These are phyloP conservation scores for Automeris io DNA, from an alignment of 2,888 invertebrate genomes.

Conservation along the genomic window DNA sequence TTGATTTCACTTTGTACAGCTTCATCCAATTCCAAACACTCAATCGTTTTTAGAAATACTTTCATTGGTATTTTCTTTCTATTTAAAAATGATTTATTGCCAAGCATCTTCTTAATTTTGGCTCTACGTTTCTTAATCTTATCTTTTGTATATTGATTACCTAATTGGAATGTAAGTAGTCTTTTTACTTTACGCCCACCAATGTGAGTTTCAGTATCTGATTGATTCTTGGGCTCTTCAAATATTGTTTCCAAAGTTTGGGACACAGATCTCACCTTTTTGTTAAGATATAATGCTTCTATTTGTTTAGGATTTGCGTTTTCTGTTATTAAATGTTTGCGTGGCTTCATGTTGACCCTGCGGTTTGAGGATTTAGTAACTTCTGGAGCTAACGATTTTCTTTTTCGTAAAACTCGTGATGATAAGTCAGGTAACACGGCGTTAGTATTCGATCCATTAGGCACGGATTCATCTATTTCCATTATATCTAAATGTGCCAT, in stretches of 20 bases:
- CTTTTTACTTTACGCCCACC: constrained; percentile 76
- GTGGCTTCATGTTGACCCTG: constrained; percentile 66
- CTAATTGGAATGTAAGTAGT: constrained; percentile 72
- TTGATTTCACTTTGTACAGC: constrained; percentile 43
- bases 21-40: constrained; percentile 68
- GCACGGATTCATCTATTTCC: constrained; percentile 44
- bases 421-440: constrained; percentile 30
- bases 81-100: constrained; percentile 67
- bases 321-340: constrained; percentile 54
- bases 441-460: constrained; percentile 22
- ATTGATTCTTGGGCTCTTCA: constrained; percentile 75
- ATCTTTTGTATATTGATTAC: constrained; percentile 67
- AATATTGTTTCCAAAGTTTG: constrained; percentile 79
- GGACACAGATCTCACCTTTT: constrained; percentile 67
- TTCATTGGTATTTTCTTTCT: constrained; percentile 75
- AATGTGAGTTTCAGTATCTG: constrained; percentile 57
- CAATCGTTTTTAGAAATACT: constrained; percentile 73
- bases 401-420: constrained; percentile 53
- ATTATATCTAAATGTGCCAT: constrained; percentile 69
- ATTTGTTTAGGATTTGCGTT: constrained; percentile 62
- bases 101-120: constrained; percentile 75
- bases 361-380: constrained; percentile 56
- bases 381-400: constrained; percentile 52
- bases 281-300: constrained; percentile 76
- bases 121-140: constrained; percentile 77